Conservation (phyloP, 1,140 invertebrate species). For the Adoxophyes honmai region DNA sequence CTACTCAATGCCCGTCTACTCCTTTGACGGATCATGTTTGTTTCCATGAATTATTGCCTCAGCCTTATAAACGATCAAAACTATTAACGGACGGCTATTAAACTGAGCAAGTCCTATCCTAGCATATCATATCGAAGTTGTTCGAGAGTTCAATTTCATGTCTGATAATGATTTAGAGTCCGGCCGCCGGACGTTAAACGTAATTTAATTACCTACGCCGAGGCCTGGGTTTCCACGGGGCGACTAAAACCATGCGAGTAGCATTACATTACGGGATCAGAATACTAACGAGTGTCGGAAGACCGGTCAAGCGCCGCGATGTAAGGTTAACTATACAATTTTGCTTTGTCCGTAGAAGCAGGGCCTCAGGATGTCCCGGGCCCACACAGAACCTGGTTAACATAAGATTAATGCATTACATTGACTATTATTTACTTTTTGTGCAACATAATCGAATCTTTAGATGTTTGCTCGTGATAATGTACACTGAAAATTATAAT, state of each 20-base stretch:
- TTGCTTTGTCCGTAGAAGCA: no score
- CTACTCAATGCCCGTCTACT: no score
- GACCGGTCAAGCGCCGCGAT: no score
- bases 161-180: constrained; percentile 64
- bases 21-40: not conserved
- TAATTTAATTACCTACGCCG: constrained; percentile 68
- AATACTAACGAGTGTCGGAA: no score
- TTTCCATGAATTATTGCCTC: not conserved
- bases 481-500: no score
- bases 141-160: constrained; percentile 36
- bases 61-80: not conserved
- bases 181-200: constrained; percentile 43
- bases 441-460: not conserved
- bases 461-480: not conserved
- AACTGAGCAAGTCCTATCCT: constrained; percentile 7
- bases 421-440: constrained; percentile 19
- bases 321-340: no score
- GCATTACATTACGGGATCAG: no score
- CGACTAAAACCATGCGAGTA: no score
- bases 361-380: constrained; percentile 51
- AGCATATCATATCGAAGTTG: constrained; percentile 19
- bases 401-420: constrained; percentile 67
- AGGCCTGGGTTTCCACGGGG: no score
- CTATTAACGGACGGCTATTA: not conserved
- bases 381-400: constrained; percentile 67